Conservation (phyloP, 2,797 vertebrate genomes). For the Hemitrygon akajei region DNA sequence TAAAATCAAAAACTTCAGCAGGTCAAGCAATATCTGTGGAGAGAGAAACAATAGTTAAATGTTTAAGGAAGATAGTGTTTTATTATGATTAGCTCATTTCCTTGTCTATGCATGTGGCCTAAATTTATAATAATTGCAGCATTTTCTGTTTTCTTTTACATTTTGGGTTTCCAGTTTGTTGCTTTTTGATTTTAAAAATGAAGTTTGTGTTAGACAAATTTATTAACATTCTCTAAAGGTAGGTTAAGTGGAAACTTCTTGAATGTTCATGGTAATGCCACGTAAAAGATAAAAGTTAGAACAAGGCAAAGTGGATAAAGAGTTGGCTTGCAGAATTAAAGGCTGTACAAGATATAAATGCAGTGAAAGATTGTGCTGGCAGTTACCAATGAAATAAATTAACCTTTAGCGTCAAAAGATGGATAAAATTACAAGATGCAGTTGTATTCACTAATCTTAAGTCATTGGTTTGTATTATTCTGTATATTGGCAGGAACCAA, state of each 20-base stretch:
- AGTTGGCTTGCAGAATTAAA: no score
- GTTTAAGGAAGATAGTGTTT: no score
- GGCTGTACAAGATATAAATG: neutral
- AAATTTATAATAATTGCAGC: neutral
- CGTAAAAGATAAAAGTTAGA: no score
- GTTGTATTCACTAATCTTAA: neutral
- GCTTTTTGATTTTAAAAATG: neutral
- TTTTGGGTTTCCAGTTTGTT: neutral
- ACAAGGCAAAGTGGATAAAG: no score
- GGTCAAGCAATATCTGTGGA: neutral
- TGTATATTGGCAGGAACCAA: neutral
- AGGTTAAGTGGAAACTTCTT: no score
- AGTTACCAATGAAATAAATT: neutral
- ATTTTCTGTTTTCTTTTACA: neutral
- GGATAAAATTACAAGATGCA: neutral
- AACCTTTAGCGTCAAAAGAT: neutral
- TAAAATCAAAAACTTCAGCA: no score
- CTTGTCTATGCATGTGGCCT: neutral
- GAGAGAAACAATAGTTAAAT: neutral
- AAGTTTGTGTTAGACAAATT: no score
- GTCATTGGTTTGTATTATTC: neutral
- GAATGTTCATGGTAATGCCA: no score
- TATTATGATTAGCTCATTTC: neutral
- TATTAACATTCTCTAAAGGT: no score
- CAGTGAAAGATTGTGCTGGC: neutral